Evolutionary conservation across 92 coral and sea anemone species (phyloP).

Genomic region (Palythoa grandis): DNA sequence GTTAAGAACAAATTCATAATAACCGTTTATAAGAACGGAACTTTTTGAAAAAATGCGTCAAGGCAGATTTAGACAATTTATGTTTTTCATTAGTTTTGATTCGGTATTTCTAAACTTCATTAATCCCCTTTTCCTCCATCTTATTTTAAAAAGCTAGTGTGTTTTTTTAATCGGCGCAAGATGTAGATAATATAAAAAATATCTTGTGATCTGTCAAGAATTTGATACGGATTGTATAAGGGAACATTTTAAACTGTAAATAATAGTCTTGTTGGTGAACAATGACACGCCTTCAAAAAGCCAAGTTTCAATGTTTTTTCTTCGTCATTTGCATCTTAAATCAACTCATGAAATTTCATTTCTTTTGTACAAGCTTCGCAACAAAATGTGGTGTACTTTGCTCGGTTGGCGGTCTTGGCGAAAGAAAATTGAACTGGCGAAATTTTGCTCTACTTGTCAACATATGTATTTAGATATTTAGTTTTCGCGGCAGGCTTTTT

Average conservation of each 20-base stretch:
- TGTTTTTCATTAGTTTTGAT: neutral
- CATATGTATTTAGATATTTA: conserved; percentile 27
- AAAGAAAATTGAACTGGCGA: neutral
- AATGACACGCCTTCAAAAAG: conserved; percentile 13
- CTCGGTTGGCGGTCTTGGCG: conserved; percentile 35
- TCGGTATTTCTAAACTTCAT: neutral
- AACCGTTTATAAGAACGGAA: neutral
- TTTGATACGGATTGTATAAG: conserved; percentile 6
- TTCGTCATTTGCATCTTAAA: conserved; percentile 15
- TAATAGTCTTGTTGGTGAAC: neutral
- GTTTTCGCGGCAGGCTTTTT: conserved; percentile 22
- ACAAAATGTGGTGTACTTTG: neutral
- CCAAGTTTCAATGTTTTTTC: conserved; percentile 11
- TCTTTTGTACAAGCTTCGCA: conserved; percentile 5
- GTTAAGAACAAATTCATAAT: neutral
- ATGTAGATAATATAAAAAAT: conserved; percentile 5
- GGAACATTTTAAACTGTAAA: conserved; percentile 3
- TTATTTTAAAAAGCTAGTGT: conserved; percentile 5
- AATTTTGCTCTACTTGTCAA: conserved; percentile 23
- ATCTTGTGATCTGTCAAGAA: neutral
- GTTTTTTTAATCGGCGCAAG: neutral
- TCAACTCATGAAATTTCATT: neutral
- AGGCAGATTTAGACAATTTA: neutral
- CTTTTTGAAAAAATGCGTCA: neutral
- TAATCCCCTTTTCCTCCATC: neutral